A percentile compares a stretch with the other conserved stretches of the same genome.
phyloP scores from a whole-genome alignment of 2,113 vertebrate genomes.

The Oreocharis arfaki region DNA sequence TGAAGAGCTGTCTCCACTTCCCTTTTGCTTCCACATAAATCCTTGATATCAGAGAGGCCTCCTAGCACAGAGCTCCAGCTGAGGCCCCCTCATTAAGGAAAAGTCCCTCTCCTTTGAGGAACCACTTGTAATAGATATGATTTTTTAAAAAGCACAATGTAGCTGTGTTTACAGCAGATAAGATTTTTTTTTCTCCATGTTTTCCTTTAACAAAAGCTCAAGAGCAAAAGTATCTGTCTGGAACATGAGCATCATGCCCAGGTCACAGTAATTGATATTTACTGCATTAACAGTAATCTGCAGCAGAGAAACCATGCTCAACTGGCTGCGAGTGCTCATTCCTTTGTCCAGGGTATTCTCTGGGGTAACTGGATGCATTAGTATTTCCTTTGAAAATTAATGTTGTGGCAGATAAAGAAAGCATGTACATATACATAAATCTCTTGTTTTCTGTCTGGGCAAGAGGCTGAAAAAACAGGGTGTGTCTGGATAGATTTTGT shows the following conservation, averaged over 20 bases:
- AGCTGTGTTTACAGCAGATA: constrained; percentile 7
- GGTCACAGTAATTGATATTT: background rate
- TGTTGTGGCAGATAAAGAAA: constrained; percentile 10
- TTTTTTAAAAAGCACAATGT: background rate
- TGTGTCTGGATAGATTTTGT: constrained; percentile 13
- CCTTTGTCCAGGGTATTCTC: background rate
- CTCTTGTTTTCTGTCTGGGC: background rate
- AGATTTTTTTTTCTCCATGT: background rate
- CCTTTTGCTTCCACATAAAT: background rate
- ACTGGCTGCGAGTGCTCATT: background rate
- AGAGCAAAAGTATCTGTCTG: background rate
- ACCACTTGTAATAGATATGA: background rate
- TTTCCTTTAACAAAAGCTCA: constrained; percentile 1
- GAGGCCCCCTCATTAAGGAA: background rate
- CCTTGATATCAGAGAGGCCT: background rate
- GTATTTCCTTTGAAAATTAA: constrained; percentile 16
- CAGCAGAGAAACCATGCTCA: background rate
- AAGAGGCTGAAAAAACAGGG: background rate
- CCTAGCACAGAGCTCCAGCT: background rate
- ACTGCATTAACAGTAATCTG: background rate
- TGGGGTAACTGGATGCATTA: background rate
- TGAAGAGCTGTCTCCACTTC: background rate
- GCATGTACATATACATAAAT: background rate
- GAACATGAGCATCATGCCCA: background rate
- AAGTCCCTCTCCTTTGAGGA: background rate